Evolutionary conservation across 2,888 invertebrate species (phyloP), one percentile per base, ranked within the genome.

Genomic region (Carabus problematicus): DNA sequence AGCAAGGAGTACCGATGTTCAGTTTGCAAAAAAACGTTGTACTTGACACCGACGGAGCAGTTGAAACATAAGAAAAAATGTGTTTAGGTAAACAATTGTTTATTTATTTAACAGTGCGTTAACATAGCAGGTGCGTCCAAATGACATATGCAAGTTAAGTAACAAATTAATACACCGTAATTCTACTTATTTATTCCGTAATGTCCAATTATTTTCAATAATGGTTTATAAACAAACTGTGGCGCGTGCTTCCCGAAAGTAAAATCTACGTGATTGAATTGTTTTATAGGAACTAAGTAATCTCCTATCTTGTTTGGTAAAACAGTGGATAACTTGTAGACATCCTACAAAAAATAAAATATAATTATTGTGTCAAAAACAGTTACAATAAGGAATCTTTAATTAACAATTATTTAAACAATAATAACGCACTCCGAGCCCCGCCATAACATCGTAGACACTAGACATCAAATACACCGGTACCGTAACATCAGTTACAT

Each of bases 1-100:
- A 83, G 86, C 0, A 86, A 85, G 78, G 82, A 85, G 52, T 94
- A 88, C 82, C 85, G 85, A 73, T 97, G 97, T 79, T 83, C 87
- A 8, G 84, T 80, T 74, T 97, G 97, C 81, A 82, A 86, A 1
- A 83, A 88, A 74, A 86, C 85, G 4, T 80, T 95, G 69, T 84
- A 87, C 75, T 82, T 95, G 73, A 91, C 92, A 9, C 89, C 93
- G 3, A 91, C 92, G 18, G 95, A 97, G 79, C 91, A 95, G 79
- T 84, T 97, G 72, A 92, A 88, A 75, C 97, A 97, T 83, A 94
- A 89, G 78, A 92, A 89, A 76, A 83, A 81, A 74, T 89, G 89
- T 80, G 14, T 66, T 39, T 66, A 66, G 41, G 40, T 39, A 11
- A 47, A 47, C 45, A 16, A 19, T n/a, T 40, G 14, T 1, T 18